Conservation (phyloP, 2,113 vertebrate species). For the Nesogale talazaci region DNA sequence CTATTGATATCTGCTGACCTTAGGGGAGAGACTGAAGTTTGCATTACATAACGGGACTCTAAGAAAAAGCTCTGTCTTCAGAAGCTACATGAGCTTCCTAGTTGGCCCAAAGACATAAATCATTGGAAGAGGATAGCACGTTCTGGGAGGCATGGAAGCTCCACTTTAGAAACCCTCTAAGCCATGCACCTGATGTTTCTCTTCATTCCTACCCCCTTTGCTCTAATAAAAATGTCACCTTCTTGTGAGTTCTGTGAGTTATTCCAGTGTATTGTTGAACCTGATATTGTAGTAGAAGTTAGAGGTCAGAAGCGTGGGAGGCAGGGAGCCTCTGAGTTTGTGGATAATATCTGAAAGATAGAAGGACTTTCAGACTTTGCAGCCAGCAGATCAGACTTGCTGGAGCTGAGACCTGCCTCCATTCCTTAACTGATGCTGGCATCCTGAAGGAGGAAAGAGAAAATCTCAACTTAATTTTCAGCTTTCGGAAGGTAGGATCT, state of each 20-base stretch:
- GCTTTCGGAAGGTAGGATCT: not conserved
- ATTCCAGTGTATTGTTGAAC: not conserved
- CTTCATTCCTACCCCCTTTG: not conserved
- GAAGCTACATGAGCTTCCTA: not conserved
- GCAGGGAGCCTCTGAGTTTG: not conserved
- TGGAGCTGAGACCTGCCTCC: not conserved
- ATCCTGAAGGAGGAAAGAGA: not conserved
- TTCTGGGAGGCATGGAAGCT: not conserved
- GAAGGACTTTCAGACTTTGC: not conserved
- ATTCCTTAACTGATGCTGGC: not conserved
- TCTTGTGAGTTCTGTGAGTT: not conserved
- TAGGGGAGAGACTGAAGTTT: not conserved
- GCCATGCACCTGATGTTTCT: not conserved
- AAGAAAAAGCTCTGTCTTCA: not conserved
- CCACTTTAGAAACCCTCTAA: not conserved
- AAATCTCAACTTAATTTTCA: not conserved
- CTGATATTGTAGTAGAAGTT: no score
- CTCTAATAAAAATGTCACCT: not conserved
- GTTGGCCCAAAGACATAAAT: not conserved
- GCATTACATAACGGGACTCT: not conserved
- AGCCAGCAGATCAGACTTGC: not conserved
- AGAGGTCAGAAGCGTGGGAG: not conserved
- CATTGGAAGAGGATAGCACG: not conserved
- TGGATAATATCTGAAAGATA: not conserved
- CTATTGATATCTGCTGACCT: not conserved